Conservation (phyloP, 23 tunicate species). For the Phallusia fumigata region DNA sequence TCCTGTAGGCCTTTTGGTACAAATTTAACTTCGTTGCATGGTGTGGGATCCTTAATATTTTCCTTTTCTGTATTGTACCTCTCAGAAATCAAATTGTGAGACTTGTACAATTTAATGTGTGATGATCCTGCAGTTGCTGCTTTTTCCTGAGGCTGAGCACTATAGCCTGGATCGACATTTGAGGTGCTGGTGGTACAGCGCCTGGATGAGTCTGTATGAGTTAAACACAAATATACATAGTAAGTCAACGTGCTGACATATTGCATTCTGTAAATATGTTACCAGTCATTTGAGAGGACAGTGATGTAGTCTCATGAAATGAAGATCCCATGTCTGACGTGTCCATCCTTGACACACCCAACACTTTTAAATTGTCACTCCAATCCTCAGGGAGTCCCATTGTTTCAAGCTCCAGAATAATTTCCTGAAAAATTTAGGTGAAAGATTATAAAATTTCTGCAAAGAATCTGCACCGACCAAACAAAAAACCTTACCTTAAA, state of each 20-base stretch:
- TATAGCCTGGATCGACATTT: not conserved
- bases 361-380: slow-evolving; percentile 25
- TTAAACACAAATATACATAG: not conserved
- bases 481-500: slow-evolving; percentile 48
- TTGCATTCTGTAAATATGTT: too few species aligned
- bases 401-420: slow-evolving; percentile 64
- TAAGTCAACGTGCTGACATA: not conserved
- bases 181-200: not conserved
- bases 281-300: slow-evolving; percentile 5
- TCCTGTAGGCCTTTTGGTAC: not conserved
- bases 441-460: too few species aligned
- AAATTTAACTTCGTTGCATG: not conserved
- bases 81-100: not conserved
- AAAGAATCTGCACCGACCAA: not conserved
- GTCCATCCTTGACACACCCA: slow-evolving; percentile 16
- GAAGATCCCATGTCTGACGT: not conserved
- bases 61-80: not conserved
- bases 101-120: not conserved
- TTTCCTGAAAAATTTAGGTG: slow-evolving; percentile 34
- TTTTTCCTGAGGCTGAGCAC: not conserved
- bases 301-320: not conserved
- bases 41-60: not conserved
- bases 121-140: not conserved
- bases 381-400: slow-evolving; percentile 78
- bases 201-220: not conserved